Percentiles rank a stretch among this genome's conserved stretches.
Conservation (phyloP, 2,888 invertebrate genomes). For the Paralinhomoeus sp. region DNA sequence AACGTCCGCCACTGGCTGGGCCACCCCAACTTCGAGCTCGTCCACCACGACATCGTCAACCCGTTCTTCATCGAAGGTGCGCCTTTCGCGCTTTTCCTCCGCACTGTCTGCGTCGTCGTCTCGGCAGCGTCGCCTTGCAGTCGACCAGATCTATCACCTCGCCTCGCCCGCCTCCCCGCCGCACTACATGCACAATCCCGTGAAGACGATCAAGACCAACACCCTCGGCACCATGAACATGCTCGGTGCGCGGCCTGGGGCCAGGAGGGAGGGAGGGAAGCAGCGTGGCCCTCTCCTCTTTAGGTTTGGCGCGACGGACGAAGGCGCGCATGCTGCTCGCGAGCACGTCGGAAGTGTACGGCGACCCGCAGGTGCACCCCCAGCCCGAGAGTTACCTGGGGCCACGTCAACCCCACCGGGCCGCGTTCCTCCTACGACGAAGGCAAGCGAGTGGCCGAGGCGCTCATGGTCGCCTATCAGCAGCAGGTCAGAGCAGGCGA, state of each 20-base stretch:
- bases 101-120: too few relatives aligned
- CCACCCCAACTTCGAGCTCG: constrained; percentile 91
- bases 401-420: constrained; percentile 85
- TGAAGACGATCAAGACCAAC: constrained; percentile 96
- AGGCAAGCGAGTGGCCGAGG: constrained; percentile 93
- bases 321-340: constrained; percentile 41
- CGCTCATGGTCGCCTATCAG: constrained; percentile 79
- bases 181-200: constrained; percentile 98
- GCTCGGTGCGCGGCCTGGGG: constrained; percentile 27
- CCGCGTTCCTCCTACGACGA: constrained; percentile 87
- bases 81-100: too few relatives aligned
- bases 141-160: constrained; percentile 71
- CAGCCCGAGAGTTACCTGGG: constrained; percentile 96
- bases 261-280: too few relatives aligned
- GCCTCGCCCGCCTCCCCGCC: constrained; percentile 97
- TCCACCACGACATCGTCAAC: constrained; percentile 95
- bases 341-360: constrained; percentile 95
- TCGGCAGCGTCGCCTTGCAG: too few relatives aligned
- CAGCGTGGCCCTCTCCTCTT: too few relatives aligned
- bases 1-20: constrained; percentile 98
- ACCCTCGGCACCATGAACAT: constrained; percentile 50
- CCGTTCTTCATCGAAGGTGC: constrained; percentile 77
- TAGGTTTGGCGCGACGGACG: constrained; percentile 11
- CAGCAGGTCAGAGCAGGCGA: constrained; percentile 38
- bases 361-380: constrained; percentile 92